Base-by-base conservation (phyloP, 2,113 vertebrate genomes). In the Sitta europaea region DNA sequence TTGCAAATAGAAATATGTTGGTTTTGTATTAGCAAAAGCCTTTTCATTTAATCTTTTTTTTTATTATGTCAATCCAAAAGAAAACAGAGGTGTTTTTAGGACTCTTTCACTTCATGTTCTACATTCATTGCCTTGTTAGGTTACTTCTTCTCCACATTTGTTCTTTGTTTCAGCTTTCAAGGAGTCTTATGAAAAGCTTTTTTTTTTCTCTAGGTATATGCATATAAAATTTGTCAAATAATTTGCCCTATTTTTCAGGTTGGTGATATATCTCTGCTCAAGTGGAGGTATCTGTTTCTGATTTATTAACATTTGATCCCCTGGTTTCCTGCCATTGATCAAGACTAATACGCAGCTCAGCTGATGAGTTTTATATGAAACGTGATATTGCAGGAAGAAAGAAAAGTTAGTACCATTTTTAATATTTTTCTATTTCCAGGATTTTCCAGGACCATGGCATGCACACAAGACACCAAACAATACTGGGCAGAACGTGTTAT, bases 311-410 rank as follows among this genome's bases (percentile, higher is more conserved):
- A 98, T 99, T 98, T 98, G 98, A 99, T 99, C 98, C 97, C 97
- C 98, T 98, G 97, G 98, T 99, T 99, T 99, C 99, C 99, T 99
- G 99, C 98, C 99, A 99, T 99, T 99, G 99, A 99, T 99, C 99
- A 99, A 98, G 98, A 98, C 97, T 98, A 98, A 98, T 98, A 98
- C 97, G 97, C 97, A 92, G 97, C 98, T 98, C 98, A 98, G 97
- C 98, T 99, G 99, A 99, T 98, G 98, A 98, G 98, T 98, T 98
- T 98, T 98, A 98, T 98, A 98, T 98, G 99, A 99, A 99, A 99
- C 97, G 94, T 95, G 98, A 99, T 99, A 98, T 92, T 97, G 55
- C 94, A 97, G 97, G 97, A 98, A 98, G 95, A 98, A 95, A 91
- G 94, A 98, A 98, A 97, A 95, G 95, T 96, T 96, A 96, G 82